Conservation (phyloP, 2,113 vertebrate genomes). For the Burhinus bistriatus region DNA sequence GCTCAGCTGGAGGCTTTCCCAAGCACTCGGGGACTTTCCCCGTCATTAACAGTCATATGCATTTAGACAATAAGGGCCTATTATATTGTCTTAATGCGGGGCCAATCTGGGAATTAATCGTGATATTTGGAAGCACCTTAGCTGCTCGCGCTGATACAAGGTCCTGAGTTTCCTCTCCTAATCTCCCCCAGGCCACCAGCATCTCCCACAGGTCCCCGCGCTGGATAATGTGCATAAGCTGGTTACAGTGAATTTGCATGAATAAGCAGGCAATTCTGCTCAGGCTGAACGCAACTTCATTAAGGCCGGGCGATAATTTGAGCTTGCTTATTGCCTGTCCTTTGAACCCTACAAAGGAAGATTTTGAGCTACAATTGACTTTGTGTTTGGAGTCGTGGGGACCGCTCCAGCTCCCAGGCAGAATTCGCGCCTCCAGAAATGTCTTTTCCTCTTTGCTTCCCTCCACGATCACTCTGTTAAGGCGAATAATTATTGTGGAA, state of each 20-base stretch:
- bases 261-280: not conserved
- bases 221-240: slow-evolving; percentile 2
- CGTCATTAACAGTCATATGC: not conserved
- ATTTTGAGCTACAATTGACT: not conserved
- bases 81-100: not conserved
- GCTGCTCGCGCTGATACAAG: not conserved
- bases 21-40: not conserved
- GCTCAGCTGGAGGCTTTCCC: not conserved
- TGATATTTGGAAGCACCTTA: slow-evolving; percentile 32
- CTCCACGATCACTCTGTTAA: not conserved
- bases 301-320: not conserved
- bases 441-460: not conserved
- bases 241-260: not conserved
- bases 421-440: not conserved
- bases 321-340: not conserved
- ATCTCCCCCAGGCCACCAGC: not conserved
- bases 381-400: not conserved
- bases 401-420: not conserved
- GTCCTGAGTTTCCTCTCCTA: not conserved
- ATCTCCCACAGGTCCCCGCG: not conserved
- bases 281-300: not conserved
- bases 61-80: not conserved
- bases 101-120: not conserved
- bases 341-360: not conserved
- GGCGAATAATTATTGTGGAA: not conserved